Base-by-base conservation (phyloP, 2,888 invertebrate genomes). In the Synergus umbraculus region DNA sequence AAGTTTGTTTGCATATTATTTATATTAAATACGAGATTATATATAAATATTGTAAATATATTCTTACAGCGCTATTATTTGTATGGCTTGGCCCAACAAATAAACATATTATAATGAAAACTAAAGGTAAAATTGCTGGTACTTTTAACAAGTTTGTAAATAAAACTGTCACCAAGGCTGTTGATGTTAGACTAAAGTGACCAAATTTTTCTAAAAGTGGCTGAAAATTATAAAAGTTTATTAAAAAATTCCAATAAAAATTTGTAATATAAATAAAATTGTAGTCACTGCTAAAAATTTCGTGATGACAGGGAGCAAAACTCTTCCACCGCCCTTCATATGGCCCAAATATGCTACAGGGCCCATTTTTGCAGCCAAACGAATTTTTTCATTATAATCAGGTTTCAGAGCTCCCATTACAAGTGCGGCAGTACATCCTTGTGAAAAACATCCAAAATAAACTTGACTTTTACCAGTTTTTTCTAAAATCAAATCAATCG, bases 371-470 rank as follows among this genome's bases (percentile, higher is more conserved):
- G 49, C 49, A 15, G 73, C 49, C 37, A 73, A 10, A 49, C 49
- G 49, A 54, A 97, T 93, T 81, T 95, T 94, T 0, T 85, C 67
- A 87, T 97, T 96, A 87, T 96, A 96, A 86, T 96, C 94, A 0
- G 96, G 95, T 85, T 94, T 93, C 9, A 94, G 93, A 0, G 96
- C 95, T 60, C 96, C 93, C 85, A 96, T 92, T 1, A 95, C 95
- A 88, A 95, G 96, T 83, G 95, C 94, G 86, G 95, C 93, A 0
- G 96, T 95, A 0, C 97, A 96, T 0, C 98, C 98, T 95, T 98
- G 97, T 0, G 97, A 98, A 92, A 98, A 98, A 0, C 98, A 98
- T 58, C 98, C 93, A 90, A 98, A 98, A 29, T 64, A 78, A 46
- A 96, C 89, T 67, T 93, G 92, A 4, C 91, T 85, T 81, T 93